phyloP scores from a whole-genome alignment of 30 jellyfish, hydroid and myxozoan genomes.

The Aurelia coerulea region DNA sequence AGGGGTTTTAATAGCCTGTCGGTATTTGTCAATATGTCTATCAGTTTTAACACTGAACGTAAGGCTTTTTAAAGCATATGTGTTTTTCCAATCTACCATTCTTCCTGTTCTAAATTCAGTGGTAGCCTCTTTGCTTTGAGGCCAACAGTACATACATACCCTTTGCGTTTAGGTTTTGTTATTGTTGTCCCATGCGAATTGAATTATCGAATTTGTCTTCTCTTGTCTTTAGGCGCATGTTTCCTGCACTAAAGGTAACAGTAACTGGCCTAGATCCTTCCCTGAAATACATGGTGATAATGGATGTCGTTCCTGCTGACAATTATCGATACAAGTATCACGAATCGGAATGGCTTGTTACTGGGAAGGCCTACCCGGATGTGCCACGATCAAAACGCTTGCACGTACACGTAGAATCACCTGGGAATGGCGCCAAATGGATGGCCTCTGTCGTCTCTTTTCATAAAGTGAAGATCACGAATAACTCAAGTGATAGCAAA shows the following conservation, averaged over 20 bases:
- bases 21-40: too few relatives aligned
- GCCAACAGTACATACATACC: too few relatives aligned
- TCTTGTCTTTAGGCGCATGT: conserved; percentile 78
- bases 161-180: too few relatives aligned
- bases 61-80: too few relatives aligned
- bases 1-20: too few relatives aligned
- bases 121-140: too few relatives aligned
- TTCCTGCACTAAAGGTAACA: conserved; percentile 78
- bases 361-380: conserved; percentile 96
- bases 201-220: too few relatives aligned
- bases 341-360: conserved; percentile 92
- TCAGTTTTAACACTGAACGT: too few relatives aligned
- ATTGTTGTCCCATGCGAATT: too few relatives aligned
- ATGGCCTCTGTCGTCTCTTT: conserved; percentile 81
- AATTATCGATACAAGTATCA: conserved; percentile 88
- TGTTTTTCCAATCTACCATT: too few relatives aligned
- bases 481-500: conserved; percentile 64
- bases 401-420: conserved; percentile 85
- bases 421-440: conserved; percentile 93
- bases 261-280: conserved; percentile 80
- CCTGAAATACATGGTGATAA: conserved; percentile 49
- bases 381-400: conserved; percentile 74
- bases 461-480: conserved; percentile 88
- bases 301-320: conserved; percentile 88
- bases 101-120: too few relatives aligned